Evolutionary conservation across 1,140 invertebrate genomes (phyloP).

Genomic region (Anagrus nilaparvatae): DNA sequence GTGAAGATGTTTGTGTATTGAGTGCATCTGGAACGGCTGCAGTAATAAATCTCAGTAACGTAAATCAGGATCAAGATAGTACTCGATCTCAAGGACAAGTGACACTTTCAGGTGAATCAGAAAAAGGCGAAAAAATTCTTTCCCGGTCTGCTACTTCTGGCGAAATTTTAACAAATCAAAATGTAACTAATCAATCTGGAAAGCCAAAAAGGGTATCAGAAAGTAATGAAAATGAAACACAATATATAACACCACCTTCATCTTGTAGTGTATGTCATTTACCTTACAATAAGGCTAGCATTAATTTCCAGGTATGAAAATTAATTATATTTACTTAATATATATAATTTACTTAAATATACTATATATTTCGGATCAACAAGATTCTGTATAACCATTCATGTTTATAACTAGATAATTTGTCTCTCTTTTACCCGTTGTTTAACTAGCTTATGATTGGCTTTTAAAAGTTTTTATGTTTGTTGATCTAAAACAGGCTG

Average conservation of each 20-base stretch:
- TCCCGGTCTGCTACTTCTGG: too few relatives aligned
- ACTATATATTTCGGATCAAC: too few relatives aligned
- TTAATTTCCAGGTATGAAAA: constrained; percentile 11
- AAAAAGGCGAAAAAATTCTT: too few relatives aligned
- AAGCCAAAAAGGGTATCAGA: constrained; percentile 23
- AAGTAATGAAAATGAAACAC: constrained; percentile 21
- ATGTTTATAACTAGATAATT: too few relatives aligned
- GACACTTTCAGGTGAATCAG: constrained; percentile 25
- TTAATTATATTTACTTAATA: neutral
- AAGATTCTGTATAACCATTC: too few relatives aligned
- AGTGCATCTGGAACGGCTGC: constrained; percentile 91
- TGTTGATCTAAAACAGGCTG: too few relatives aligned
- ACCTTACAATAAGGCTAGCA: constrained; percentile 54
- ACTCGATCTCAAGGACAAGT: constrained; percentile 24
- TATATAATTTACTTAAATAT: too few relatives aligned
- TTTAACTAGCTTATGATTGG: too few relatives aligned
- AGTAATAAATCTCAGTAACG: constrained; percentile 55
- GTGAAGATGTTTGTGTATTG: constrained; percentile 90
- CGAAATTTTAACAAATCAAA: neutral
- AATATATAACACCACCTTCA: neutral
- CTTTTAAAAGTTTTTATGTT: too few relatives aligned
- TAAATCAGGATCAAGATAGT: constrained; percentile 28
- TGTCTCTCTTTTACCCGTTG: too few relatives aligned
- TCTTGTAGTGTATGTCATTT: constrained; percentile 60
- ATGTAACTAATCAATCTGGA: neutral